Conservation (phyloP, 2,113 vertebrate species). For the Cyprinus carpio region DNA sequence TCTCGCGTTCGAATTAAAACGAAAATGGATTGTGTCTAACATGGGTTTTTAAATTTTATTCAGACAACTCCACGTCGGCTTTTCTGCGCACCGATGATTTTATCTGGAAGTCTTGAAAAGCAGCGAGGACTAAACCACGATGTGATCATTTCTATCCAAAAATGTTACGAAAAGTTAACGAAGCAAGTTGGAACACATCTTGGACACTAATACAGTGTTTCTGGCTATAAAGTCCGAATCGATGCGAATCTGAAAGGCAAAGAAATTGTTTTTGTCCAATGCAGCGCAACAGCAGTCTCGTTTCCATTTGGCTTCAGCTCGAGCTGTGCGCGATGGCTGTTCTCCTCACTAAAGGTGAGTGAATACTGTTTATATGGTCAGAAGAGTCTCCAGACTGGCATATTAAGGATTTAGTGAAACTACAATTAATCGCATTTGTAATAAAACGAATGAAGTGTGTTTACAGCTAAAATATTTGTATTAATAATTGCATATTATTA, state of each 20-base stretch:
- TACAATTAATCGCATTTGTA: background rate
- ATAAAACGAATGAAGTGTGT: background rate
- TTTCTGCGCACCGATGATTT: background rate
- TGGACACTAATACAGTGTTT: background rate
- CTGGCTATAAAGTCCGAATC: background rate
- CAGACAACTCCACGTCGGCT: background rate
- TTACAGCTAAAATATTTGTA: background rate
- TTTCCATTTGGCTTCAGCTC: constrained; percentile 85
- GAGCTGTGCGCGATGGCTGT: constrained; percentile 86
- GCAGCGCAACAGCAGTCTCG: constrained; percentile 82
- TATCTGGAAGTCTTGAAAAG: background rate
- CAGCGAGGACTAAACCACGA: background rate
- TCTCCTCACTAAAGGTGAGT: constrained; percentile 82
- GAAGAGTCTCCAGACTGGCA: background rate
- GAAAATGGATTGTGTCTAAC: background rate
- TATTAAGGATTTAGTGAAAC: background rate
- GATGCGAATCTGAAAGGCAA: background rate
- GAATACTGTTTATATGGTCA: background rate
- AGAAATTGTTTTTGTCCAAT: constrained; percentile 65
- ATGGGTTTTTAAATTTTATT: background rate
- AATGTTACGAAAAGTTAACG: background rate
- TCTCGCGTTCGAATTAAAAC: background rate
- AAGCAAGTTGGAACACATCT: background rate
- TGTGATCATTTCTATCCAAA: constrained; percentile 2
- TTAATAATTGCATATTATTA: background rate